phyloP scores from a whole-genome alignment of 2,888 invertebrate genomes.

The Meghimatium bilineatum region DNA sequence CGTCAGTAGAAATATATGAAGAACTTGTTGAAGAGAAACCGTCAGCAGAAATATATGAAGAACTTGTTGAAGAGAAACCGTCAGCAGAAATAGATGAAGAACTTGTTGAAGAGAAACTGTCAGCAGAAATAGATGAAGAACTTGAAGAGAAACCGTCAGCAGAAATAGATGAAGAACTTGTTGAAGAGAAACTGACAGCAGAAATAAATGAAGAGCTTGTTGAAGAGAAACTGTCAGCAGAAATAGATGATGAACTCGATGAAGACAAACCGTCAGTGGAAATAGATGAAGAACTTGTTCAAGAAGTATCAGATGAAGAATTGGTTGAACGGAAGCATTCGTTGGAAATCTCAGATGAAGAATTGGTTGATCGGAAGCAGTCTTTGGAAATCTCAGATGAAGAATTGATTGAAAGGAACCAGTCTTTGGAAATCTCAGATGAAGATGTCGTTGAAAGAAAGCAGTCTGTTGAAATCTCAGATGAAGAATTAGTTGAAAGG shows the following conservation, averaged over 20 bases:
- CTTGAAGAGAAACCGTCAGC: background rate
- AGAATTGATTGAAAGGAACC: background rate
- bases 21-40: background rate
- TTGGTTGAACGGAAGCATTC: background rate
- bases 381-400: background rate
- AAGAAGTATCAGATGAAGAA: conserved; percentile 3
- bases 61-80: background rate
- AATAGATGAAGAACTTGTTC: too few relatives aligned
- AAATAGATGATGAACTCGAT: background rate
- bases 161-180: background rate
- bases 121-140: conserved; percentile 1
- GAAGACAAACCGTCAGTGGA: background rate
- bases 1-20: background rate
- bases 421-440: background rate
- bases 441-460: background rate
- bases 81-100: conserved; percentile 15
- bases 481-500: conserved; percentile 40
- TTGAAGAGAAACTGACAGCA: background rate
- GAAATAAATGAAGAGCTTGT: conserved; percentile 45
- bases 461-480: conserved; percentile 38
- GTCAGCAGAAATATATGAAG: background rate
- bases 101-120: conserved; percentile 3
- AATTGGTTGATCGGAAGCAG: background rate
- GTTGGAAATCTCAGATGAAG: conserved; percentile 1
- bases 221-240: background rate